Conservation (phyloP, 2,113 vertebrate species). For the Scalopus aquaticus region DNA sequence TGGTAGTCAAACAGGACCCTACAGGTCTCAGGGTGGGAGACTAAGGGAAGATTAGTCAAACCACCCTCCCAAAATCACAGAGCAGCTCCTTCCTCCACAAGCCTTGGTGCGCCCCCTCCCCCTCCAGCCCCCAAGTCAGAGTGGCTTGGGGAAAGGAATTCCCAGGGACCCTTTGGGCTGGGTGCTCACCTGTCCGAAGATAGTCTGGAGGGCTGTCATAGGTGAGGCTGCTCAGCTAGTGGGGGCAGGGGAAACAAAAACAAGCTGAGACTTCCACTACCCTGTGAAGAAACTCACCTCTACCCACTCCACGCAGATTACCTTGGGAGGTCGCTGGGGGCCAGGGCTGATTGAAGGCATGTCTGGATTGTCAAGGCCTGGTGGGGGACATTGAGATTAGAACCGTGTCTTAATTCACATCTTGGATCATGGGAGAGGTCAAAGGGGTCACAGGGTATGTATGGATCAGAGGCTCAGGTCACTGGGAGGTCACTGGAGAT, state of each 20-base stretch:
- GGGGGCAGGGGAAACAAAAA: background rate
- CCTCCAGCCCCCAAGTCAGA: background rate
- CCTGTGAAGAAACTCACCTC: background rate
- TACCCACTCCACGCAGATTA: background rate
- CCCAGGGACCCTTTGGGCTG: background rate
- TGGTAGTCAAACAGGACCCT: conserved; percentile 90
- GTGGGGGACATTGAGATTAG: conserved; percentile 44
- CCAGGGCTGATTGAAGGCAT: conserved; percentile 28
- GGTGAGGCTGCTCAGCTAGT: conserved; percentile 66
- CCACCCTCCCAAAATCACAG: background rate
- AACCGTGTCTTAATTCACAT: background rate
- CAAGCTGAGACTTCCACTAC: background rate
- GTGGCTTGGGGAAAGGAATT: background rate
- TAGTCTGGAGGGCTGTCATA: conserved; percentile 70
- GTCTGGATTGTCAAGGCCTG: conserved; percentile 59
- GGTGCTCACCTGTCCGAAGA: conserved; percentile 63
- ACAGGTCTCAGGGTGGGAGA: conserved; percentile 86
- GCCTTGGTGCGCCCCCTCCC: background rate
- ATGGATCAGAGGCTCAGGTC: conserved; percentile 3
- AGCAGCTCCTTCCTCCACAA: background rate
- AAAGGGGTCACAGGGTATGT: background rate
- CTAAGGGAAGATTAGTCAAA: background rate
- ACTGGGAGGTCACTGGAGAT: conserved; percentile 1
- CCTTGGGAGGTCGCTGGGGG: conserved; percentile 59
- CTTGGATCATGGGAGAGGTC: background rate